Base-by-base conservation (phyloP, 2,797 vertebrate species). In the Phoeniculus purpureus region DNA sequence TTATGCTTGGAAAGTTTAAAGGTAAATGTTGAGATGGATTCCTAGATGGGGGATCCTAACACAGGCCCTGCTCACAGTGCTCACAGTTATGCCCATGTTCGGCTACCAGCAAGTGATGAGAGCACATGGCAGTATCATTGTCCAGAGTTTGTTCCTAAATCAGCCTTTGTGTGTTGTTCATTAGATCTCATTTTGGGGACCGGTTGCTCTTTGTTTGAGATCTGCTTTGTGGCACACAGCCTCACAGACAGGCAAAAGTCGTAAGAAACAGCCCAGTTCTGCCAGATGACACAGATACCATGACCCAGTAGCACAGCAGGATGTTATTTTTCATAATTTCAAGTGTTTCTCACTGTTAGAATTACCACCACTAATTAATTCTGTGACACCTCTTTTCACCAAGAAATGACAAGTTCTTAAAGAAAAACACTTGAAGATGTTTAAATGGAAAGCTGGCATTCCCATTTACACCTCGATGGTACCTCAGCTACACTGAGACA, bases 271-370 rank as follows among this genome's bases (percentile, higher is more conserved):
- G 8, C 55, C 21, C 1, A 0, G 4, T 66, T 81, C 60, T 91
- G 37, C 59, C 60, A 50, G 2, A 26, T 89, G 58, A 55, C 61
- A 43, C 37, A 72, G 64, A 47, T 76, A 25, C 59, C 66, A 60
- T 81, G 89, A 91, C 77, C 79, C 79, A 55, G 22, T 18, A 43
- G 52, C 61, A 59, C n/a, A 79, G 83, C 74, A 86, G 56, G 54
- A 40, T 50, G 81, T 88, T 71, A 56, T 67, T 93, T 94, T 85
- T 75, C n/a, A 3, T 85, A 86, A 93, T 95, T 94, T 73, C 66
- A 77, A n/a, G 18, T 66, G 43, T 56, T 80, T 85, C 81, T 62
- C 23, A 59, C 50, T 58, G 45, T 17, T 59, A 23, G 25, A 81
- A 68, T 81, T 83, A 78, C 18, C 27, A 19, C 31, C 50, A 45